A percentile compares a stretch with the other conserved stretches of the same genome.
phyloP scores from a whole-genome alignment of 2,113 vertebrate species.

The Galeopterus variegatus region DNA sequence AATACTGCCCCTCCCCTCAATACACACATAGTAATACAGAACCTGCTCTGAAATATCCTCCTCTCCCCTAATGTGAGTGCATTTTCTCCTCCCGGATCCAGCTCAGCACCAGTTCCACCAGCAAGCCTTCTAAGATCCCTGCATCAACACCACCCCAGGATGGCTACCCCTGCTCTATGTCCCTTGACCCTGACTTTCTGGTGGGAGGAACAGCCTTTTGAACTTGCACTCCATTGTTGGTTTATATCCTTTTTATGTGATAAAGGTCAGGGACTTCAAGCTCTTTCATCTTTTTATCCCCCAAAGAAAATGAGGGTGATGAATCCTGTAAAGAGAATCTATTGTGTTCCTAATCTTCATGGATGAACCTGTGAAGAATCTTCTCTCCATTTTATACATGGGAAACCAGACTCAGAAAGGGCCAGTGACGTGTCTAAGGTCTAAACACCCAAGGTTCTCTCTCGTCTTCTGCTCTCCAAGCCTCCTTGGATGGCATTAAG shows the following conservation, averaged over 20 bases:
- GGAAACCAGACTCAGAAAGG: not conserved
- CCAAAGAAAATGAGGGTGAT: not conserved
- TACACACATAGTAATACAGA: not conserved
- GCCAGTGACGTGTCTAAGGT: not conserved
- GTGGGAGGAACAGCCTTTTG: not conserved
- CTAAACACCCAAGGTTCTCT: not conserved
- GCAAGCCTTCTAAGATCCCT: not conserved
- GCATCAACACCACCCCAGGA: not conserved
- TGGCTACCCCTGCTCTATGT: not conserved
- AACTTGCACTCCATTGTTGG: not conserved
- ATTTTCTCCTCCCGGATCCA: not conserved
- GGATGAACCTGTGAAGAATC: not conserved
- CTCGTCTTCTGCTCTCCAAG: not conserved
- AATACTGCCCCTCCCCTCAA: no score
- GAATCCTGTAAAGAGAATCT: not conserved
- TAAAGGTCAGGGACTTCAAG: not conserved
- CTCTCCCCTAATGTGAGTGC: not conserved
- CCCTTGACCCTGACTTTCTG: not conserved
- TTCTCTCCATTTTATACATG: not conserved
- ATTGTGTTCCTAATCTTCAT: not conserved
- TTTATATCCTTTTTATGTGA: not conserved
- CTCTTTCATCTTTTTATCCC: not conserved
- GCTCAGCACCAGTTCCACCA: not conserved
- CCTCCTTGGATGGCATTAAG: not conserved
- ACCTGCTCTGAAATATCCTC: not conserved